Base-by-base conservation (phyloP, 1,140 invertebrate genomes). In the Danaus plexippus region DNA sequence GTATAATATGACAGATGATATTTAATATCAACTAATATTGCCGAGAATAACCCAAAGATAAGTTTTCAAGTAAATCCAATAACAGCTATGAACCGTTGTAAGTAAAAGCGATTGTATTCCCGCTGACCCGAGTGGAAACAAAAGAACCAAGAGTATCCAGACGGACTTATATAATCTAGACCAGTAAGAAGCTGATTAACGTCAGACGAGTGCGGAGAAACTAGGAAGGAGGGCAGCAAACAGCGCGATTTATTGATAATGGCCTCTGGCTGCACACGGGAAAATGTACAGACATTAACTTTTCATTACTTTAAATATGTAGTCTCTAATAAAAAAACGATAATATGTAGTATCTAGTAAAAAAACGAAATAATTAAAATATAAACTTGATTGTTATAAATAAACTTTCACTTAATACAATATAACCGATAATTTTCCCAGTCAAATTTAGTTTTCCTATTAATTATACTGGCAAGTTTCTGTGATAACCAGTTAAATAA, bases 231-330 rank as follows among this genome's bases (percentile, higher is more conserved):
- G 73, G 73, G 66, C 61, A 69, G 66, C 69, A 82, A 80, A 81
- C 76, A 77, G 63, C 65, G 62, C 60, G 78, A 82, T 85, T 85
- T 85, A 81, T 81, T 71, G 76, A 77, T 77, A 80, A 80, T 80
- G 71, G 75, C 69, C 72, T 71, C 66, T 62, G 71, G 66, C 65
- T 32, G 22, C 22, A 32, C 22, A 32, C 22, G 22, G 22, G 22
- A 32, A 32, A 32, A 32, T 32, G 22, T 32, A 32, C 67, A 73
- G 74, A 80, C 74, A 71, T 63, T 75, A 71, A 75, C 22, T 32
- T 32, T 32, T 32, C 22, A 32, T 32, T 32, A 32, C 22, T 32
- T 15, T 32, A 32, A 32, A 3, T 32, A 32, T 32, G 22, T 32
- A 32, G 22, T 32, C 22, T 47, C 46, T 47, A 15, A 6, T 13